phyloP scores from a whole-genome alignment of 2,888 invertebrate genomes.

The Muscina levida region DNA sequence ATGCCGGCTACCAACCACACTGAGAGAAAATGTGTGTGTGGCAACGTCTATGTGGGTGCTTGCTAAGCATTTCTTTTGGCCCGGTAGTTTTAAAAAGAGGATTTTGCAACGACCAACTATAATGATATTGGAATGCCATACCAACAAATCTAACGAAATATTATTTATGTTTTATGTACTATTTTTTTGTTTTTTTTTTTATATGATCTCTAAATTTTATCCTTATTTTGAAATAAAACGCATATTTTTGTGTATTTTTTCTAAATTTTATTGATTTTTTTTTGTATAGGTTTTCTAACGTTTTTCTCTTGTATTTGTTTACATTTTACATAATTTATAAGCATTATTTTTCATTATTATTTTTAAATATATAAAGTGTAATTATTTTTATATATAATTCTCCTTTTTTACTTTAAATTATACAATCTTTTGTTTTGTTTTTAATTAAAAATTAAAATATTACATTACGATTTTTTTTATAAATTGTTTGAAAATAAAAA shows the following conservation, averaged over 20 bases:
- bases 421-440: constrained; percentile 64
- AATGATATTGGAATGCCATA: too few relatives aligned
- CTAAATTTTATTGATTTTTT: constrained; percentile 63
- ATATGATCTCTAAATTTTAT: too few relatives aligned
- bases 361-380: constrained; percentile 64
- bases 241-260: constrained; percentile 24
- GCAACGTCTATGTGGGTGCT: too few relatives aligned
- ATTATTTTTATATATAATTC: constrained; percentile 54
- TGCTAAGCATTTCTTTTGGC: too few relatives aligned
- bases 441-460: constrained; percentile 45
- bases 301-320: constrained; percentile 73
- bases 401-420: constrained; percentile 58
- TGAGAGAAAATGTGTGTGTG: too few relatives aligned
- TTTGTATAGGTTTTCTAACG: constrained; percentile 72
- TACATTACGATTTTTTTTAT: constrained; percentile 39
- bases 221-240: constrained; percentile 8
- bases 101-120: too few relatives aligned
- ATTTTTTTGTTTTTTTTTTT: too few relatives aligned
- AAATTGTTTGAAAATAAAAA: constrained; percentile 41
- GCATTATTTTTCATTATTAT: constrained; percentile 67
- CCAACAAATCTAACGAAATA: too few relatives aligned
- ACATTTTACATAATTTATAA: constrained; percentile 76
- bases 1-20: too few relatives aligned
- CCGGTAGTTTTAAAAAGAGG: too few relatives aligned
- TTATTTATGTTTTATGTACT: too few relatives aligned